Evolutionary conservation across 1,140 invertebrate genomes (phyloP), one percentile per base, ranked within the genome.

Genomic region (Chironomus tepperi): DNA sequence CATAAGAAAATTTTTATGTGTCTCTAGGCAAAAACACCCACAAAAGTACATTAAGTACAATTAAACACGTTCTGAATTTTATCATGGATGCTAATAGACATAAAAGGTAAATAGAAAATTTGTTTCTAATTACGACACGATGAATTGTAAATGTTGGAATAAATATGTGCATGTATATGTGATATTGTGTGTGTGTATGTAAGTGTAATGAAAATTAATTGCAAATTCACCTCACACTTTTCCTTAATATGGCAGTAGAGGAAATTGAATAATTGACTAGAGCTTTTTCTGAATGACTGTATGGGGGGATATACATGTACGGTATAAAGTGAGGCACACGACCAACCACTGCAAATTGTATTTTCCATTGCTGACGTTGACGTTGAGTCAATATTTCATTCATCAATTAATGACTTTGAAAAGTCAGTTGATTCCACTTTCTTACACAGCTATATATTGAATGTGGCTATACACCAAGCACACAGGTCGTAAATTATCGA

Each of bases 261-360:
- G 65, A 70, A 70, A 70, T 70, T 70, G 65, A 70, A 70, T 70
- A 70, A 70, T 70, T 70, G 65, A 9, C 18, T 57, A 12, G 47
- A n/a, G 47, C 47, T n/a, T 15, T n/a, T 57, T n/a, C 2, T 47
- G 12, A 34, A 57, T 57, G 47, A 57, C 47, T 57, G 12, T 57
- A 57, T 57, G 47, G 47, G 12, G 43, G 12, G 47, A 57, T 12
- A n/a, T 57, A 57, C 24, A 34, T 34, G 24, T 34, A 34, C 24
- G 24, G 24, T 34, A 34, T 34, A 34, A 34, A 34, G 12, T 10
- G 43, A 57, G 47, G 47, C 47, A 57, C 47, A 57, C 43, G 43
- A 47, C 43, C 15, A 47, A 7, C 43, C 43, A 47, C 47, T 12
- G 12, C 47, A 57, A 9, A 12, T 57, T 47, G 9, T 47, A 47